A percentile compares a stretch with the other conserved stretches of the same genome.
These are phyloP conservation scores for Hydrocynus forskahlii DNA, from an alignment of 2,797 vertebrate species.

Conservation along the genomic window DNA sequence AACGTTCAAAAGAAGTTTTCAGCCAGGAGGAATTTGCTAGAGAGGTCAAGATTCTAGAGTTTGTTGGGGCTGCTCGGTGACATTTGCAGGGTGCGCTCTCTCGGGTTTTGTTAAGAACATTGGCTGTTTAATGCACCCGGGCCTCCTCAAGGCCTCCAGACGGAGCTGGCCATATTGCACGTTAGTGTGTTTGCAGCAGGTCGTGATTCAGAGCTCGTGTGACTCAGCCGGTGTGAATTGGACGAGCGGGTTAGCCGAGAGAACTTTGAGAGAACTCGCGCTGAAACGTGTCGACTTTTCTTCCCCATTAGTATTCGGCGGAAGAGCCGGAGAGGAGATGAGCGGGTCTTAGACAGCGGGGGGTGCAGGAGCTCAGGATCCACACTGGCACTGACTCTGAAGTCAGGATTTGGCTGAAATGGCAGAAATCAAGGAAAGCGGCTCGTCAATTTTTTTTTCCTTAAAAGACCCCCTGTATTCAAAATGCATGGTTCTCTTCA, in stretches of 20 bases:
- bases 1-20: background rate
- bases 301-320: constrained; percentile 71
- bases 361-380: constrained; percentile 48
- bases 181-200: constrained; percentile 51
- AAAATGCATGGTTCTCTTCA: background rate
- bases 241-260: constrained; percentile 65
- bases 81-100: constrained; percentile 23
- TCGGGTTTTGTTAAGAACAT: background rate
- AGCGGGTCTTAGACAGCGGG: constrained; percentile 58
- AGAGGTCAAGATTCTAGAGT: background rate
- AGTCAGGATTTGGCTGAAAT: constrained; percentile 53
- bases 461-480: background rate
- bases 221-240: constrained; percentile 74
- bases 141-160: constrained; percentile 47
- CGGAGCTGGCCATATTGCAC: constrained; percentile 66
- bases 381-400: constrained; percentile 55
- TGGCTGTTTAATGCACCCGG: background rate
- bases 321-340: constrained; percentile 40
- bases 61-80: background rate
- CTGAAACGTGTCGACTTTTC: constrained; percentile 64
- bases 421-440: constrained; percentile 44
- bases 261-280: constrained; percentile 57
- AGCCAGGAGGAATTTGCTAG: constrained; percentile 1
- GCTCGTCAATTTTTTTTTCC: background rate
- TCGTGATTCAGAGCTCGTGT: constrained; percentile 68